These are phyloP conservation scores for Leucophenga maculata DNA, from an alignment of 2,888 invertebrate genomes.

Conservation along the genomic window DNA sequence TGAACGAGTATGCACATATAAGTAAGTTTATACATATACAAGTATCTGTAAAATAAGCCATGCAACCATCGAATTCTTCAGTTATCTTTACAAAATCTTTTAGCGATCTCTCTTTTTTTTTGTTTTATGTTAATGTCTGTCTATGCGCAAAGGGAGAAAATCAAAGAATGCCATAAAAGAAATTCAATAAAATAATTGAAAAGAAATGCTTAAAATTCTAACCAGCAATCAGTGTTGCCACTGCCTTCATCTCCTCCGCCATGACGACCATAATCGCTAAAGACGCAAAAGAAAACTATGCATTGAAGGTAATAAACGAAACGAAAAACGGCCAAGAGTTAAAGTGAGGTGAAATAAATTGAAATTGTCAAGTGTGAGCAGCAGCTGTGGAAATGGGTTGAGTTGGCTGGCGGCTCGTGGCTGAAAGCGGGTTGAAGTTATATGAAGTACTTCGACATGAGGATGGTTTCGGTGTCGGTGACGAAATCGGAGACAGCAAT, in stretches of 20 bases:
- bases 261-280: neutral
- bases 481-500: slow-evolving; percentile 26
- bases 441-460: neutral
- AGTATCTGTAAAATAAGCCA: too few relatives aligned
- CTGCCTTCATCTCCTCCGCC: slow-evolving; percentile 25
- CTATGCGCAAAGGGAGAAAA: neutral
- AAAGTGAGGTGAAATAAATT: slow-evolving; percentile 41
- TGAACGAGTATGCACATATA: too few relatives aligned
- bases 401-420: slow-evolving; percentile 9
- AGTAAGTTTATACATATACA: too few relatives aligned
- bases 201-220: slow-evolving; percentile 57
- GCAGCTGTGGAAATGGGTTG: slow-evolving; percentile 44
- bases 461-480: slow-evolving; percentile 30
- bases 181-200: slow-evolving; percentile 24
- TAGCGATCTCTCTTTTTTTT: too few relatives aligned
- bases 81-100: too few relatives aligned
- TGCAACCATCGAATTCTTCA: too few relatives aligned
- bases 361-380: slow-evolving; percentile 54
- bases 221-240: slow-evolving; percentile 49
- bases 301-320: slow-evolving; percentile 20
- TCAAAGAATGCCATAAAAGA: slow-evolving; percentile 11
- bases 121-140: too few relatives aligned
- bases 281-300: neutral
- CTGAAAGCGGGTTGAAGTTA: neutral
- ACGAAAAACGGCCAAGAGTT: slow-evolving; percentile 42